Conservation (phyloP, 2,113 vertebrate genomes). For the Calidris pygmaea region DNA sequence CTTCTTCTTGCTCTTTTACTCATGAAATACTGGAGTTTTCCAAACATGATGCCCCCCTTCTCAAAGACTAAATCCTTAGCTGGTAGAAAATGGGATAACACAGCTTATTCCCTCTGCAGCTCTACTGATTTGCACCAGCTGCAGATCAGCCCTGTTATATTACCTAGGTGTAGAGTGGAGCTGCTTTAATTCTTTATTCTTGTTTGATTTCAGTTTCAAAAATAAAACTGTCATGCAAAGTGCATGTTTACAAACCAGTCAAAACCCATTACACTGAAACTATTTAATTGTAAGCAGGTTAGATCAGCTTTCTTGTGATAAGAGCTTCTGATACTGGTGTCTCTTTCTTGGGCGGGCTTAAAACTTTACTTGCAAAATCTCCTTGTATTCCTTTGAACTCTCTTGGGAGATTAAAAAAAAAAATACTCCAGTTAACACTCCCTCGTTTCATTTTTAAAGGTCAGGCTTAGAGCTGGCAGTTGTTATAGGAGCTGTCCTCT, state of each 20-base stretch:
- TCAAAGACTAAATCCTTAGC: not conserved
- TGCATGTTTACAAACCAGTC: not conserved
- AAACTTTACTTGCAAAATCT: conserved; percentile 35
- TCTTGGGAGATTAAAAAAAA: conserved; percentile 16
- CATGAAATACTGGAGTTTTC: not conserved
- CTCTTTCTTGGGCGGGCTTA: conserved; percentile 44
- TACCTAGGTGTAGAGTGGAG: not conserved
- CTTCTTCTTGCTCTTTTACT: not conserved
- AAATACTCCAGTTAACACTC: conserved; percentile 52
- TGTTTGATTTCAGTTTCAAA: not conserved
- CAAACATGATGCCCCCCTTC: not conserved
- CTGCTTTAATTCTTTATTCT: not conserved
- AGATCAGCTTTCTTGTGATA: not conserved
- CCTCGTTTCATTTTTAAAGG: conserved; percentile 67
- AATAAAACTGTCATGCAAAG: not conserved
- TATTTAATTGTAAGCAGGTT: conserved; percentile 18
- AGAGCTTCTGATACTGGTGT: conserved; percentile 19
- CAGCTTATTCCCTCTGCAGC: not conserved
- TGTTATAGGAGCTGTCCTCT: conserved; percentile 70
- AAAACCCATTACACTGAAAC: not conserved
- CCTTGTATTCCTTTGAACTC: conserved; percentile 51
- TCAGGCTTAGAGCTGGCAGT: conserved; percentile 66
- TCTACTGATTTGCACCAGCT: not conserved
- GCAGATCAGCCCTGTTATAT: not conserved
- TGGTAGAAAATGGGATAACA: not conserved